Base-by-base conservation (phyloP, 2,888 invertebrate genomes). In the Trypoxylon attenuatum region DNA sequence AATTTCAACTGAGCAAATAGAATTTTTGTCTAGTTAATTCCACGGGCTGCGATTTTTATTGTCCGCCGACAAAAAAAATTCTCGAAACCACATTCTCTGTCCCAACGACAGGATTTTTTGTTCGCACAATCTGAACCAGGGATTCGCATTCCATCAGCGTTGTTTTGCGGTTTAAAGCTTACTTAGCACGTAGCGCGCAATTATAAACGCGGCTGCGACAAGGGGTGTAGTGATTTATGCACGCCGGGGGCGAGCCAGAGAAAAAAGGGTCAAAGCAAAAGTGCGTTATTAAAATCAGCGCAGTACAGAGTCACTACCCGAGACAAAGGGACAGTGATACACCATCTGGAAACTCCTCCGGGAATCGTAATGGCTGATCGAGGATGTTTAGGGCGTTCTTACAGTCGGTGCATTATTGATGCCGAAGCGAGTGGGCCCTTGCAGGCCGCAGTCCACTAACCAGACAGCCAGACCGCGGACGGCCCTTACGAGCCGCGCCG, bases 381-480 rank as follows among this genome's bases (percentile, higher is more conserved):
- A 66, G 78, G 74, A 82, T 82, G 80, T 82, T 83, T 81, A 81
- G 79, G 79, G 76, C 72, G 78, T 82, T 81, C 78, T 83, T 79
- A 83, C 71, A 69, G 70, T 50, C 56, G 59, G 66, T 83, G 77
- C 78, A 81, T 84, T 80, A 83, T 84, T 83, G 74, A 84, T 81
- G 75, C 54, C 70, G 68, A 52, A 64, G 66, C 66, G 71, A 80
- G 71, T 77, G 64, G 73, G 73, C 60, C 69, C 68, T 33, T 23
- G 60, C 68, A 53, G 61, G n/a, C n/a, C n/a, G n/a, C n/a, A n/a
- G n/a, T n/a, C n/a, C n/a, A n/a, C n/a, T n/a, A n/a, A n/a, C n/a
- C n/a, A n/a, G 60, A 29, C 64, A 63, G 42, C 65, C 53, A 56
- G 57, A 79, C 78, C 69, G 71, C 78, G 71, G 72, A 73, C 73